Base-by-base conservation (phyloP, 2,113 vertebrate species). In the Suricata suricatta region DNA sequence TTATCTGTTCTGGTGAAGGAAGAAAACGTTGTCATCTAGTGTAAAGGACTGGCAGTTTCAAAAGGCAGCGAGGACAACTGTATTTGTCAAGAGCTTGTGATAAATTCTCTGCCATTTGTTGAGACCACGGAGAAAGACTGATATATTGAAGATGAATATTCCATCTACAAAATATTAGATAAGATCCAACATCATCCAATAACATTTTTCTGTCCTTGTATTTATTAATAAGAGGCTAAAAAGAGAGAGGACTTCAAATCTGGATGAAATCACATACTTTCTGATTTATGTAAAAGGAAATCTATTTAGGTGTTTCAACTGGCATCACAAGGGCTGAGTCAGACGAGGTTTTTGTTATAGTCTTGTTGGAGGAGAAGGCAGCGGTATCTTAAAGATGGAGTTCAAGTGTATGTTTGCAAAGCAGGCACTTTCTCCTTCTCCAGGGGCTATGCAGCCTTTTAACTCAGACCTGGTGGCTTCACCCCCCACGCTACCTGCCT, bases 221-320 rank as follows among this genome's bases (percentile, higher is more conserved):
- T 74, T 96, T 90, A 80, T 60, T 95, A 92, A 92, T 19, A 83
- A 23, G 47, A 84, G 23, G 15, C 60, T 33, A 23, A 52, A 92
- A n/a, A 60, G 25, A 66, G 25, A 83, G 19, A 97, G 1, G 12
- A 86, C 35, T 64, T 93, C 27, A 74, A 69, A 47, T 57, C 68
- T 60, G 64, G 60, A 90, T 52, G 74, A 82, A 89, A 87, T n/a
- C 1, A 14, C 81, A 66, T 4, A 10, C 17, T 94, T 87, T 76
- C 35, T 84, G 54, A 76, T 69, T 64, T 86, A 95, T 5, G 19
- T 76, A 33, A 72, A 96, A 92, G 57, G 69, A 69, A 52, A 63
- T n/a, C 21, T 41, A 79, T 84, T 90, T 80, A 63, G 29, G 69
- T 4, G 0, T 76, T 80, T 84, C 17, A n/a, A 76, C 19, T 41